phyloP scores from a whole-genome alignment of 2,113 vertebrate species.

The Scalopus aquaticus region DNA sequence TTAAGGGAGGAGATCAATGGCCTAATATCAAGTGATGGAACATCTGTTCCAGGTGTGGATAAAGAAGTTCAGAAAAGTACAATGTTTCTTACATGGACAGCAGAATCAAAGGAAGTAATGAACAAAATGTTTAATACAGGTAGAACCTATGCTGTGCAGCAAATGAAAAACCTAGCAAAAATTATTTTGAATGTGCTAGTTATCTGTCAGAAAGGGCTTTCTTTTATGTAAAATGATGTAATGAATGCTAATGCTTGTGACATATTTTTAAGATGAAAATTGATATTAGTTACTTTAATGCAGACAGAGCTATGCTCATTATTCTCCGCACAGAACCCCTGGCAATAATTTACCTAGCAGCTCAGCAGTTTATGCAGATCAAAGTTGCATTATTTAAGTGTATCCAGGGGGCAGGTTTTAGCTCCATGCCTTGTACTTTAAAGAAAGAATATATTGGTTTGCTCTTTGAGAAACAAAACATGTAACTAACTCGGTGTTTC shows the following conservation, averaged over 20 bases:
- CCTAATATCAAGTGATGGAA: not conserved
- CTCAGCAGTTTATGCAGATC: slow-evolving; percentile 77
- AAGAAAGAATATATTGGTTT: slow-evolving; percentile 32
- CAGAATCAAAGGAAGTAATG: not conserved
- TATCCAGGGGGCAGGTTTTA: slow-evolving; percentile 79
- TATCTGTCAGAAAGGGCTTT: not conserved
- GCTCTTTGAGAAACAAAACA: slow-evolving; percentile 43
- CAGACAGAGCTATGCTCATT: slow-evolving; percentile 42
- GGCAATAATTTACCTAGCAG: slow-evolving; percentile 68
- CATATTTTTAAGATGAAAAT: slow-evolving; percentile 53
- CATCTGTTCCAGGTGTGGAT: not conserved
- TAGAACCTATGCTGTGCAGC: not conserved
- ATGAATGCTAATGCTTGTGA: slow-evolving; percentile 12
- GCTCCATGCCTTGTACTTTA: slow-evolving; percentile 73
- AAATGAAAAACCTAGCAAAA: not conserved
- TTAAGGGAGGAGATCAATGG: not conserved
- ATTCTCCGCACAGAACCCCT: slow-evolving; percentile 43
- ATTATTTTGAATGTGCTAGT: slow-evolving; percentile 33
- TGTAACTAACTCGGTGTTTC: slow-evolving; percentile 26
- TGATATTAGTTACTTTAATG: slow-evolving; percentile 51
- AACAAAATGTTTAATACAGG: slow-evolving; percentile 6
- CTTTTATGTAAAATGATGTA: not conserved
- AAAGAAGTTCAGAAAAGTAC: not conserved
- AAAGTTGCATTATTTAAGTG: slow-evolving; percentile 85
- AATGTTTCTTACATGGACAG: not conserved